Percentiles rank a stretch among this genome's conserved stretches.
phyloP scores from a whole-genome alignment of 2,113 vertebrate genomes.

The Lepisosteus osseus region DNA sequence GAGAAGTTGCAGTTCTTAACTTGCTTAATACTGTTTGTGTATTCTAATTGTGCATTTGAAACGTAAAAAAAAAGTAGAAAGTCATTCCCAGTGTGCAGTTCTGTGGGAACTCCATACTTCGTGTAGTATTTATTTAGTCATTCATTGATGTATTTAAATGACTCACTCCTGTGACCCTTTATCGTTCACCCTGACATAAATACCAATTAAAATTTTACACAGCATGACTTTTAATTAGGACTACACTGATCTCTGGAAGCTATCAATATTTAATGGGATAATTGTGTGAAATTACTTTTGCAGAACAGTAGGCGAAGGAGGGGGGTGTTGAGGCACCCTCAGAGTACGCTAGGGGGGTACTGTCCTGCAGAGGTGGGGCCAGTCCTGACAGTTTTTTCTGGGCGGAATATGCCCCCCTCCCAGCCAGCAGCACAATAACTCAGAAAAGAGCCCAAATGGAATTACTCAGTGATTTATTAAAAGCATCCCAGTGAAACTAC shows the following conservation, averaged over 20 bases:
- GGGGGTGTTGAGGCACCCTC: constrained; percentile 47
- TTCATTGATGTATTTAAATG: constrained; percentile 21
- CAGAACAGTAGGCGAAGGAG: constrained; percentile 42
- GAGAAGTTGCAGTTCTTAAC: constrained; percentile 8
- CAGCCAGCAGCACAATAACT: neutral
- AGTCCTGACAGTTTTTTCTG: too few relatives aligned
- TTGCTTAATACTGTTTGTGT: neutral
- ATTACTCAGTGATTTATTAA: neutral
- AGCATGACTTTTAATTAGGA: constrained; percentile 65
- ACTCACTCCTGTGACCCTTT: constrained; percentile 15
- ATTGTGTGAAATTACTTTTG: constrained; percentile 54
- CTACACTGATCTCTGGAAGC: constrained; percentile 50
- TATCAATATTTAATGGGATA: constrained; percentile 66
- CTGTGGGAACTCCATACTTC: neutral
- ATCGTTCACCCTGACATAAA: constrained; percentile 51
- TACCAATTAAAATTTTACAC: constrained; percentile 72
- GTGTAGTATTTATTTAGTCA: constrained; percentile 12
- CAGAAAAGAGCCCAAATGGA: neutral
- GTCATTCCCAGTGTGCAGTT: neutral
- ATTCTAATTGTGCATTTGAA: neutral
- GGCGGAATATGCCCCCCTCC: too few relatives aligned
- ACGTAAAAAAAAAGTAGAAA: neutral
- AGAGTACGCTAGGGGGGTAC: constrained; percentile 43
- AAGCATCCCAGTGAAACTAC: too few relatives aligned
- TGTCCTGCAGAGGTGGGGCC: too few relatives aligned